Percentiles rank a stretch among this genome's conserved stretches.
Evolutionary conservation across 2,888 invertebrate species (phyloP).

Genomic region (Oasisia sp.): DNA sequence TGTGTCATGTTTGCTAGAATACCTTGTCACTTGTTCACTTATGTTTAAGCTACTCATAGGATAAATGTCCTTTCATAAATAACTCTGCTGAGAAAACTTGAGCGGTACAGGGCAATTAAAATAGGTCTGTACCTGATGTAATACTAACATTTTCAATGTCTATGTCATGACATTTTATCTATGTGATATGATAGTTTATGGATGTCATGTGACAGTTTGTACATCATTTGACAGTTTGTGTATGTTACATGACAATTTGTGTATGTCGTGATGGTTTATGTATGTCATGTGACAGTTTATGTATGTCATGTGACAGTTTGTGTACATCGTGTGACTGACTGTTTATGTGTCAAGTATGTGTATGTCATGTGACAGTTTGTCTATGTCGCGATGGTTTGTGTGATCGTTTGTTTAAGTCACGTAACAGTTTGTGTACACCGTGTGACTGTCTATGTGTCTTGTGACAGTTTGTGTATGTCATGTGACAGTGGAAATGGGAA

Average conservation of each 20-base stretch:
- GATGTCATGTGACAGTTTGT: too few species aligned
- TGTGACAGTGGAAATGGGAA: not conserved
- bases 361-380: not conserved
- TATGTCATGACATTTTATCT: too few species aligned
- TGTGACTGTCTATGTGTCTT: not conserved
- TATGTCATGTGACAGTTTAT: not conserved
- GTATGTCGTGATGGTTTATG: not conserved
- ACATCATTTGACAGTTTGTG: not conserved
- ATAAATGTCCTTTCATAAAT: too few species aligned
- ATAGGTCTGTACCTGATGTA: too few species aligned
- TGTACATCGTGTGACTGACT: not conserved
- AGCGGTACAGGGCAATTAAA: too few species aligned
- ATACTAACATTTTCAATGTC: too few species aligned
- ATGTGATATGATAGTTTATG: too few species aligned
- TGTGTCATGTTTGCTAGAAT: too few species aligned
- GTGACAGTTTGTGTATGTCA: constrained; percentile 17
- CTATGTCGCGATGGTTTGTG: not conserved
- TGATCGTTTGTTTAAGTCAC: not conserved
- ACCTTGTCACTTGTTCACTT: too few species aligned
- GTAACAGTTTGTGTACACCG: not conserved
- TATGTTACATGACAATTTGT: not conserved
- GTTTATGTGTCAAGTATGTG: not conserved
- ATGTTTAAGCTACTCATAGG: too few species aligned
- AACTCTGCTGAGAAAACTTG: too few species aligned
- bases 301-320: not conserved